A percentile compares a stretch with the other conserved stretches of the same genome.
These are phyloP conservation scores for Otolemur crassicaudatus DNA, from an alignment of 2,797 vertebrate genomes.

Conservation along the genomic window DNA sequence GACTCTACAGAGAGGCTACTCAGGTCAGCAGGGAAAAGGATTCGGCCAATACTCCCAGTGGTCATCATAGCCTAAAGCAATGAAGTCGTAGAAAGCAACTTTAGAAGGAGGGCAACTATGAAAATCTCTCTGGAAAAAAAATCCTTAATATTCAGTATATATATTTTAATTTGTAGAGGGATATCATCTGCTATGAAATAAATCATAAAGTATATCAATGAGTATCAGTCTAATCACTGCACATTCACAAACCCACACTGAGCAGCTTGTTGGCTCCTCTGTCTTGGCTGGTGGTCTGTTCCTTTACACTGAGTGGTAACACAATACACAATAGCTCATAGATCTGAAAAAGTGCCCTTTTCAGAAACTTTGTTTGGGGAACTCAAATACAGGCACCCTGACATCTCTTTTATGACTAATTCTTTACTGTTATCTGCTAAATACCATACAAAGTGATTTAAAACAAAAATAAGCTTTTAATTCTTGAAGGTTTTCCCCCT, in stretches of 20 bases:
- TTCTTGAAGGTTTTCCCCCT: not conserved
- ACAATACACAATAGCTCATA: not conserved
- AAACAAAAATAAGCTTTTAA: not conserved
- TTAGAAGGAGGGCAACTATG: not conserved
- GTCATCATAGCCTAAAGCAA: not conserved
- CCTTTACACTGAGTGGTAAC: not conserved
- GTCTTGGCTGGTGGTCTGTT: not conserved
- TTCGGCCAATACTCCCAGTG: not conserved
- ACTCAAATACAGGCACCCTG: not conserved
- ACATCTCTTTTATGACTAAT: not conserved
- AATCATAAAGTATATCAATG: constrained; percentile 45
- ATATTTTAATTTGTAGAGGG: not conserved
- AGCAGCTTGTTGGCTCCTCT: not conserved
- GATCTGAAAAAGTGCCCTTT: not conserved
- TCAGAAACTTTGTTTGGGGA: not conserved
- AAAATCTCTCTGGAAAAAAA: constrained; percentile 19
- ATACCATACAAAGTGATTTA: not conserved
- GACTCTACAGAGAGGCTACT: constrained; percentile 56
- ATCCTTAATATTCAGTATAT: not conserved
- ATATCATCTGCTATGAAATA: constrained; percentile 10
- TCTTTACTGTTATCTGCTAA: not conserved
- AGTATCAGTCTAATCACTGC: constrained; percentile 14
- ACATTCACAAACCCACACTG: not conserved
- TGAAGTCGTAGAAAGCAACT: not conserved
- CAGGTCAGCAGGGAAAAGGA: constrained; percentile 45